Base-by-base conservation (phyloP, 2,797 vertebrate genomes). In the Melopsittacus undulatus region DNA sequence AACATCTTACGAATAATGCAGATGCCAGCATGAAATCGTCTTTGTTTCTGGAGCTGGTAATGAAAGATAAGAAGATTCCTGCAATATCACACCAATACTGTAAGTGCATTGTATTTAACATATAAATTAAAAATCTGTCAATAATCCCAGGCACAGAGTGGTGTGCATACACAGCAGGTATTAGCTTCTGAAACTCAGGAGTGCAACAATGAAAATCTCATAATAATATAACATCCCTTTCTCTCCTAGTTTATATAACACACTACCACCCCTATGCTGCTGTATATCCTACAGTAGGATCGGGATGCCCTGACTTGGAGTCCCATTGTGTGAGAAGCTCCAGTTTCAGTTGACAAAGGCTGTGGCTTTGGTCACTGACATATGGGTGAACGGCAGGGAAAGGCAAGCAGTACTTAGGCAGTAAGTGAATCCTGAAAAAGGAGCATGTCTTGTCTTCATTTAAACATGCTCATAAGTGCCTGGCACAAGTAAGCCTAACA, bases 131-230 rank as follows among this genome's bases (percentile, higher is more conserved):
- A 82, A 42, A 70, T 49, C 34, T 74, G 56, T n/a, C 61, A 70
- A 49, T 63, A 76, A 72, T 36, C 11, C 51, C 48, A 54, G 32
- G 34, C 61, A 42, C 20, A 70, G 46, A 67, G 20, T 42, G 7
- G 24, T 0, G 0, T 29, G 52, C 0, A 0, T 18, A 56, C 3
- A 2, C 20, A 76, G 52, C 81, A 48, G 26, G 38, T 29, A 19
- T 67, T 4, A 2, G 19, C 23, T 90, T 81, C 68, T 87, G 59
- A 79, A 91, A 92, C 52, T 81, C 23, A 52, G 46, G 29, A 77
- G 13, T 20, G 5, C 19, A 63, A 10, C 0, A 0, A 18, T 48
- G 59, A 36, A 34, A 29, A 30, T 56, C 36, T 75, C 54, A 42
- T 56, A 40, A 23, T 56, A 67, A 63, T 26, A 63, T 40, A 81